Conservation (phyloP, 1,140 invertebrate genomes). For the Tyrophagus putrescentiae region DNA sequence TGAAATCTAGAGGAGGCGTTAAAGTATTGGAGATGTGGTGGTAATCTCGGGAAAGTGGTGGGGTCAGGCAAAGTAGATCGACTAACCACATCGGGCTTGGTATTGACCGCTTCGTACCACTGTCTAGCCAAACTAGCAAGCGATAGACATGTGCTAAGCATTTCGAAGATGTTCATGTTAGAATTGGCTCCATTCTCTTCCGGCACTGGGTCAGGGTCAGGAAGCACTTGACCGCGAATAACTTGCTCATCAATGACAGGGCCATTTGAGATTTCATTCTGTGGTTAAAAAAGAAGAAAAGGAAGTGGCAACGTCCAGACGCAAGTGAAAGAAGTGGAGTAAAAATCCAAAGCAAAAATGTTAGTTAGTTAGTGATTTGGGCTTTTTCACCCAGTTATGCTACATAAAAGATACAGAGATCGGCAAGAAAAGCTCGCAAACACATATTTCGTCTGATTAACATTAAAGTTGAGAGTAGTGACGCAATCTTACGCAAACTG, state of each 20-base stretch:
- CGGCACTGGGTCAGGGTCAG: background rate
- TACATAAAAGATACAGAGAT: background rate
- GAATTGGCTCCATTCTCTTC: background rate
- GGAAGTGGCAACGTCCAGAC: background rate
- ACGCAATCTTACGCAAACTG: background rate
- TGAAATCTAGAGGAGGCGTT: background rate
- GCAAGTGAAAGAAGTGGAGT: background rate
- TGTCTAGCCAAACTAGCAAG: conserved; percentile 8
- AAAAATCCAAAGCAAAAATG: background rate
- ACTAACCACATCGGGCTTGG: background rate
- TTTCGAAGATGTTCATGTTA: background rate
- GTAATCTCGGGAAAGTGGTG: background rate
- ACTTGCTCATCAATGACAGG: background rate
- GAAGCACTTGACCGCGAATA: background rate
- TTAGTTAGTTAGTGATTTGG: background rate
- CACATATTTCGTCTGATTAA: background rate
- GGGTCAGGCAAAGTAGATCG: background rate
- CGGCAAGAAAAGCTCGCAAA: too few species aligned
- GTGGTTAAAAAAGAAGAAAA: background rate
- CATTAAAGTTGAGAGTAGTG: background rate
- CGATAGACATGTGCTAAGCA: conserved; percentile 6
- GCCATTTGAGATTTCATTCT: background rate
- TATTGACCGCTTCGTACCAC: background rate
- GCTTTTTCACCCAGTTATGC: too few species aligned
- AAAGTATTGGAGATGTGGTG: too few species aligned